Conservation (phyloP, 2,888 invertebrate species). For the Heteropelma amictum region DNA sequence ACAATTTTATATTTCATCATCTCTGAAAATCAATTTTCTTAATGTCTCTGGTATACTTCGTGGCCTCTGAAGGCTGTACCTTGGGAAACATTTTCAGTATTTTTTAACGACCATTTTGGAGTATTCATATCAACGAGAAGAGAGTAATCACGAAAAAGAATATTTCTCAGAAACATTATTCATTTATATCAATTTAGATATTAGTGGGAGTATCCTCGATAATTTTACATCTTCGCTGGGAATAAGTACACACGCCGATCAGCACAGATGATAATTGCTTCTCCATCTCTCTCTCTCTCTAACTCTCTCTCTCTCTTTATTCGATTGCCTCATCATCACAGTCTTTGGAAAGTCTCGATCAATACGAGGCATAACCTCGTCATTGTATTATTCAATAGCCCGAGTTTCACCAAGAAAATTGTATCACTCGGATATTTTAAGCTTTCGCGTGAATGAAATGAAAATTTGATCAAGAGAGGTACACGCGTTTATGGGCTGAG, state of each 20-base stretch:
- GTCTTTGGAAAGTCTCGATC: conserved; percentile 20
- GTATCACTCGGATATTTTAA: not conserved
- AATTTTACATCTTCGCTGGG: conserved; percentile 1
- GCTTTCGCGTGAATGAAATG: not conserved
- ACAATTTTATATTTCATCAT: too few species aligned
- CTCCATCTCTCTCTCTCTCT: not conserved
- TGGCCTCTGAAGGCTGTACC: too few species aligned
- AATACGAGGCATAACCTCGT: conserved; percentile 21
- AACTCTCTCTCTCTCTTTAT: not conserved
- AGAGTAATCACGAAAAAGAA: too few species aligned
- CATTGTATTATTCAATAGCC: conserved; percentile 10
- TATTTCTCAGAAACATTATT: too few species aligned
- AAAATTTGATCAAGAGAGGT: not conserved
- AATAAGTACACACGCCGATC: not conserved
- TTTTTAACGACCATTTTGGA: too few species aligned
- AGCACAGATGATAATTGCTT: not conserved
- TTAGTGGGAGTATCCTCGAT: conserved; percentile 1
- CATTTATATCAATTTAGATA: not conserved
- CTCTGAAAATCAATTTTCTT: too few species aligned
- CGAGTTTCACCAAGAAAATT: not conserved
- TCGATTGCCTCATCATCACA: not conserved
- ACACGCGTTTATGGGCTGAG: not conserved
- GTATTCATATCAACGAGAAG: too few species aligned
- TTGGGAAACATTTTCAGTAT: too few species aligned
- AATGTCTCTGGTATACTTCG: too few species aligned